phyloP scores from a whole-genome alignment of 1,140 invertebrate genomes.

The Procambarus clarkii region DNA sequence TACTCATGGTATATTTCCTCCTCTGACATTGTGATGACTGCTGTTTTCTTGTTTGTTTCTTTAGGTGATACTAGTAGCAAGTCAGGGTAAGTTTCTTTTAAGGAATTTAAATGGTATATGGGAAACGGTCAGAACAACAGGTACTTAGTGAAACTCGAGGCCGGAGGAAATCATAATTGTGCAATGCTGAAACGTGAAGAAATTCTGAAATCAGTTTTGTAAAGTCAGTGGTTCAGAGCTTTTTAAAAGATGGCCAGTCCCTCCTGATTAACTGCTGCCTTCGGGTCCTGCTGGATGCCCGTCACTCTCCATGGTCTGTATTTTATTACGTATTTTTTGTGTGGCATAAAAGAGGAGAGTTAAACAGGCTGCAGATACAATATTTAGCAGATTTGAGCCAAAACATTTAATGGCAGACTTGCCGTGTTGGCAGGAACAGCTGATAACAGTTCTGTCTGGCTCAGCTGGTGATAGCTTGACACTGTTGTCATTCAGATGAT shows the following conservation, averaged over 20 bases:
- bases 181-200: constrained; percentile 23
- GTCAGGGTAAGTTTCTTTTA: constrained; percentile 42
- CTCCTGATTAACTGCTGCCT: constrained; percentile 36
- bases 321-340: constrained; percentile 17
- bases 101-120: constrained; percentile 11
- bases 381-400: constrained; percentile 17
- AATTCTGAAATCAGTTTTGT: not conserved
- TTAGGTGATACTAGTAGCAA: constrained; percentile 53
- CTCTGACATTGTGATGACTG: constrained; percentile 58
- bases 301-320: constrained; percentile 10
- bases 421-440: not conserved
- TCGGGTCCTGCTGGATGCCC: constrained; percentile 23
- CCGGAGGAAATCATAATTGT: constrained; percentile 24
- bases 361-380: constrained; percentile 22
- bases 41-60: constrained; percentile 51
- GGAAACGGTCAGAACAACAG: constrained; percentile 47
- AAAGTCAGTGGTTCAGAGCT: constrained; percentile 6
- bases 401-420: constrained; percentile 15
- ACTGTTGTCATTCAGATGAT: constrained; percentile 3
- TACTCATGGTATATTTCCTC: constrained; percentile 54
- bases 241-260: constrained; percentile 38
- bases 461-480: constrained; percentile 4
- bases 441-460: not conserved
- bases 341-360: constrained; percentile 30
- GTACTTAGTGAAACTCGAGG: constrained; percentile 20